These are phyloP conservation scores for Cybosia mesomella DNA, from an alignment of 2,888 invertebrate genomes.

Conservation along the genomic window DNA sequence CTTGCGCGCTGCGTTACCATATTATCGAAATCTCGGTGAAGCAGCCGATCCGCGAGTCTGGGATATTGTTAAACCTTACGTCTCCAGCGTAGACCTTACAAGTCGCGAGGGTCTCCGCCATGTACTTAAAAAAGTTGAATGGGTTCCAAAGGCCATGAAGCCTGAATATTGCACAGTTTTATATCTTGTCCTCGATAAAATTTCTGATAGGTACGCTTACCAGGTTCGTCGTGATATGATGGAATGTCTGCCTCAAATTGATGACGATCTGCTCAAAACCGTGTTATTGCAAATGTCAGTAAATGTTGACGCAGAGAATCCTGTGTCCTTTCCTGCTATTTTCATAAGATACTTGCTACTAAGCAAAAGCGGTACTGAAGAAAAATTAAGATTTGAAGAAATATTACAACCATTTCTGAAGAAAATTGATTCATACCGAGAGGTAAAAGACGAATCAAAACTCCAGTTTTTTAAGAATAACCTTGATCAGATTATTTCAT, in stretches of 20 bases:
- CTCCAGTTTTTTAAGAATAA: background rate
- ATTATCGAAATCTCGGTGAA: slow-evolving; percentile 45
- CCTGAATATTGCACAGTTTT: slow-evolving; percentile 61
- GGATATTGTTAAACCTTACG: slow-evolving; percentile 57
- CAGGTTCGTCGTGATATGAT: slow-evolving; percentile 55
- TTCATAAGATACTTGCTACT: slow-evolving; percentile 63
- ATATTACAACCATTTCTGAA: slow-evolving; percentile 58
- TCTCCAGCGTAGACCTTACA: slow-evolving; percentile 50
- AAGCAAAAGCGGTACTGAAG: slow-evolving; percentile 52
- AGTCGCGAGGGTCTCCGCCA: slow-evolving; percentile 28
- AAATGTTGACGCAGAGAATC: slow-evolving; percentile 33
- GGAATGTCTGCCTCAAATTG: slow-evolving; percentile 49
- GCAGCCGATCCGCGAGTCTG: slow-evolving; percentile 57
- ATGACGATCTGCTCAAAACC: slow-evolving; percentile 47
- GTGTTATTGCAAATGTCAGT: slow-evolving; percentile 44
- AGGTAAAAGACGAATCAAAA: slow-evolving; percentile 2
- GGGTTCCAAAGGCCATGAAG: slow-evolving; percentile 55
- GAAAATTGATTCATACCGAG: slow-evolving; percentile 37
- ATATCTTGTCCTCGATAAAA: slow-evolving; percentile 50
- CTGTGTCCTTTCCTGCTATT: slow-evolving; percentile 53
- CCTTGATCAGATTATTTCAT: slow-evolving; percentile 51
- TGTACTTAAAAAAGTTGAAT: slow-evolving; percentile 33
- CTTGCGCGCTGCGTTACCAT: slow-evolving; percentile 55
- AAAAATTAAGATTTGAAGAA: slow-evolving; percentile 49
- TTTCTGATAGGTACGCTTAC: slow-evolving; percentile 35